Conservation (phyloP, 2,113 vertebrate genomes). For the Telmatochromis bifrenatus region DNA sequence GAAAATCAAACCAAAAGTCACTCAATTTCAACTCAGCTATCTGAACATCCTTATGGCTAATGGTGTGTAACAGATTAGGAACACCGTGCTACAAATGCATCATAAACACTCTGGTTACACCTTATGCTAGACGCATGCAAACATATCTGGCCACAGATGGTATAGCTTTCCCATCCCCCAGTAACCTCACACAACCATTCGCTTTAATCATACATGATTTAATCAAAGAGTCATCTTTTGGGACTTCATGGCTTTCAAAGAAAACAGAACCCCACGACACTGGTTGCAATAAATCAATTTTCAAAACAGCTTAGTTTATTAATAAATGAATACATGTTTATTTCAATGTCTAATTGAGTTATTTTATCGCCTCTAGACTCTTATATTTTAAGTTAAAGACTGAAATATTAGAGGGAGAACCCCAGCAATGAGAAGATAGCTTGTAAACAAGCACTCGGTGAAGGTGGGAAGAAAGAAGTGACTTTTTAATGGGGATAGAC, state of each 20-base stretch:
- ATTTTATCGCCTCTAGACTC: not conserved
- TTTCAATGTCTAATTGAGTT: not conserved
- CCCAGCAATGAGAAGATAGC: not conserved
- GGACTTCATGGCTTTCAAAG: constrained; percentile 2
- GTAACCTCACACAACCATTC: constrained; percentile 6
- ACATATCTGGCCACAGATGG: constrained; percentile 51
- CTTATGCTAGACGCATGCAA: constrained; percentile 34
- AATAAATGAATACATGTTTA: not conserved
- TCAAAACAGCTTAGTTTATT: not conserved
- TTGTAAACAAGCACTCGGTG: not conserved
- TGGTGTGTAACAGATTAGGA: constrained; percentile 33
- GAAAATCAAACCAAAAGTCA: not conserved
- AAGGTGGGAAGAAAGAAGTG: not conserved
- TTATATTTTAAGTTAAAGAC: not conserved
- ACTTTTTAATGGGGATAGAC: not conserved
- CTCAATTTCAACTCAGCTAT: not conserved
- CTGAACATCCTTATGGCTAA: constrained; percentile 5
- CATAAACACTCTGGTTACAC: constrained; percentile 27
- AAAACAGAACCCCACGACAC: not conserved
- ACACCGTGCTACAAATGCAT: constrained; percentile 15
- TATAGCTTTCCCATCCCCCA: constrained; percentile 10
- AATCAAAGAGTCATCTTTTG: constrained; percentile 1
- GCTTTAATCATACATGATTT: constrained; percentile 29
- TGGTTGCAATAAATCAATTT: not conserved
- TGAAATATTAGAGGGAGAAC: not conserved